Evolutionary conservation across 2,113 vertebrate species (phyloP).

Genomic region (Vanacampus margaritifer): DNA sequence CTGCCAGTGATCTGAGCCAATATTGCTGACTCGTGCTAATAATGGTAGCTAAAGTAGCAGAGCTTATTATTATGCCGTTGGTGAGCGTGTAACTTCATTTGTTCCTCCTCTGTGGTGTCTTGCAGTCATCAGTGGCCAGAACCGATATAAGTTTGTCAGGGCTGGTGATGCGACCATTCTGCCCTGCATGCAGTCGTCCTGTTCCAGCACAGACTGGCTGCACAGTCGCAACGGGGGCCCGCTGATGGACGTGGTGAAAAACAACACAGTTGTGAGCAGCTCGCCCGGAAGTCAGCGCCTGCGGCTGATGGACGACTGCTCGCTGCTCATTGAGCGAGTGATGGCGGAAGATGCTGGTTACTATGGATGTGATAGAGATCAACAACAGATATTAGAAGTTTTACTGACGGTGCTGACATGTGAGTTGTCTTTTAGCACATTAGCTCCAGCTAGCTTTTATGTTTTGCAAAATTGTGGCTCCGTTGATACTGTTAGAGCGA

Average conservation of each 20-base stretch:
- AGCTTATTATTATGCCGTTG: no score
- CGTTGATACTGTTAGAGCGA: no score
- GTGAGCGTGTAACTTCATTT: no score
- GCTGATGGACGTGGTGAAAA: rapidly evolving
- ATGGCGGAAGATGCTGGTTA: constrained; percentile 14
- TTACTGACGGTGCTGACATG: constrained; percentile 15
- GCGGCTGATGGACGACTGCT: constrained; percentile 9
- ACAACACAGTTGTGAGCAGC: rapidly evolving
- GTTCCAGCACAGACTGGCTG: not conserved
- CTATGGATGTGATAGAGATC: not conserved
- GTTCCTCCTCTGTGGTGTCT: not conserved
- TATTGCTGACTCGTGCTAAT: no score
- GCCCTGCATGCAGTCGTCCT: not conserved
- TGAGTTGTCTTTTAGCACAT: not conserved
- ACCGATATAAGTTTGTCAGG: not conserved
- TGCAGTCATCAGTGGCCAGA: not conserved
- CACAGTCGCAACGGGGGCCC: rapidly evolving
- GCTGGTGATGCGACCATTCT: not conserved
- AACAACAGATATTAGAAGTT: rapidly evolving
- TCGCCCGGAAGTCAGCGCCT: not conserved
- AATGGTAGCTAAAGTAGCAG: no score
- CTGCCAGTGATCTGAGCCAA: no score
- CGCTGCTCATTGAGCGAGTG: constrained; percentile 26
- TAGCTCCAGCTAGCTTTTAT: no score
- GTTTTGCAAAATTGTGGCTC: no score